Conservation (phyloP, 2,888 invertebrate genomes). For the Odontothrips loti region DNA sequence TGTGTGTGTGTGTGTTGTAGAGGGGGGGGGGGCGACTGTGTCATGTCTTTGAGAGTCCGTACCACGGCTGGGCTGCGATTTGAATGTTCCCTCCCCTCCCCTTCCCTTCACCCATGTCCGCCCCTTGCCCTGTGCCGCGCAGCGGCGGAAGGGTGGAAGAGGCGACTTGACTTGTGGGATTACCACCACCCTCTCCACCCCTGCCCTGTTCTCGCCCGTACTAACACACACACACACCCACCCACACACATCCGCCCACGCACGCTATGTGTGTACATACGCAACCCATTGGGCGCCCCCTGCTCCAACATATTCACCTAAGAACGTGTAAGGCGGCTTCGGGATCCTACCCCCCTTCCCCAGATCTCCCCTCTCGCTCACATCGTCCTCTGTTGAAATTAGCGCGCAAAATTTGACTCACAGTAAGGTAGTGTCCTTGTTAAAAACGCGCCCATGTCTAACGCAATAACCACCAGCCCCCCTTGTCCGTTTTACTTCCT, state of each 20-base stretch:
- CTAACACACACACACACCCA: background rate
- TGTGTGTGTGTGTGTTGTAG: slow-evolving; percentile 29
- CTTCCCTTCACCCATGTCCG: no score
- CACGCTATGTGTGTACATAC: background rate
- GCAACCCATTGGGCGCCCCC: background rate
- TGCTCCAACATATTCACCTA: slow-evolving; percentile 8
- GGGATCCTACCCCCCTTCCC: slow-evolving; percentile 30
- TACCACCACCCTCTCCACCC: background rate
- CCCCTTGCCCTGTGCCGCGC: no score
- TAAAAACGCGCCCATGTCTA: no score
- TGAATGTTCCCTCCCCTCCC: background rate
- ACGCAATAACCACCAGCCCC: no score
- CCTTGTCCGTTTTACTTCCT: no score
- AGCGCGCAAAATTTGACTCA: no score
- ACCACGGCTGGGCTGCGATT: background rate
- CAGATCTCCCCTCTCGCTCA: background rate
- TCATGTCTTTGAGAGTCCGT: no score
- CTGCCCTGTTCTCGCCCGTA: no score
- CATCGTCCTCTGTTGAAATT: no score
- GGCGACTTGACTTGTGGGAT: slow-evolving; percentile 8
- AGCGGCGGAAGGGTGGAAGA: background rate
- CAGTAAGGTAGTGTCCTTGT: no score
- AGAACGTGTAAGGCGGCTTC: slow-evolving; percentile 17
- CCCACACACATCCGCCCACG: background rate
- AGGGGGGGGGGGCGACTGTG: slow-evolving; percentile 34